Percentiles rank a stretch among this genome's conserved stretches.
Conservation (phyloP, 2,113 vertebrate genomes). For the Bettongia penicillata region DNA sequence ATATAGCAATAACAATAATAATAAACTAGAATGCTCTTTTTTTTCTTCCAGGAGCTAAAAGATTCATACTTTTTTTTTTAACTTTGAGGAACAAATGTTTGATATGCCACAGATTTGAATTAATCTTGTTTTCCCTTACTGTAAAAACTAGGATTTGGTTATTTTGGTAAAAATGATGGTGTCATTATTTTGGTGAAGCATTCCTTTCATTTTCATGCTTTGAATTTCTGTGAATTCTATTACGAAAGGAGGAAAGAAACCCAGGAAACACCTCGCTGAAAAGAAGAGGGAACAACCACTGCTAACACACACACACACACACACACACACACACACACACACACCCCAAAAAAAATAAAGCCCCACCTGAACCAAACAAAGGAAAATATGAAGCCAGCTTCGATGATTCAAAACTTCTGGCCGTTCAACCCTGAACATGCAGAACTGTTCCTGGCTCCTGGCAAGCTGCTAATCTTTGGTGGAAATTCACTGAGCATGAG, state of each 20-base stretch:
- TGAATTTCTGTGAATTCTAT: constrained; percentile 1
- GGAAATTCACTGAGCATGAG: not conserved
- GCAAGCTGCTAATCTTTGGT: not conserved
- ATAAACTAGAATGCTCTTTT: not conserved
- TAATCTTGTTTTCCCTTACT: not conserved
- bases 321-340: not conserved
- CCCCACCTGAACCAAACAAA: constrained; percentile 44
- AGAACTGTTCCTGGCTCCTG: not conserved
- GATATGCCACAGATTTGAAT: not conserved
- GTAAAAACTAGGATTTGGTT: not conserved
- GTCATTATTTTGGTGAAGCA: constrained; percentile 39
- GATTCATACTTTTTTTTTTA: constrained; percentile 3
- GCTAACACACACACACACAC: not conserved
- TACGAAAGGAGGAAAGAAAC: constrained; percentile 63
- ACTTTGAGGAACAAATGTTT: constrained; percentile 14
- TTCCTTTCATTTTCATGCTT: constrained; percentile 64
- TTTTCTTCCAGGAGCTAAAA: not conserved
- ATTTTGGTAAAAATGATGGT: not conserved
- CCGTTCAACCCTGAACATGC: not conserved
- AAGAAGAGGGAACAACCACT: not conserved
- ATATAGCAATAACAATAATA: constrained; percentile 18
- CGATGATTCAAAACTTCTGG: constrained; percentile 37
- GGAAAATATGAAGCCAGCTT: constrained; percentile 8
- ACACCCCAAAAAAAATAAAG: constrained; percentile 2
- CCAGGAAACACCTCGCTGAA: constrained; percentile 38